A percentile compares a stretch with the other conserved stretches of the same genome.
Conservation (phyloP, 1,140 invertebrate species). For the Cheumatopsyche charites region DNA sequence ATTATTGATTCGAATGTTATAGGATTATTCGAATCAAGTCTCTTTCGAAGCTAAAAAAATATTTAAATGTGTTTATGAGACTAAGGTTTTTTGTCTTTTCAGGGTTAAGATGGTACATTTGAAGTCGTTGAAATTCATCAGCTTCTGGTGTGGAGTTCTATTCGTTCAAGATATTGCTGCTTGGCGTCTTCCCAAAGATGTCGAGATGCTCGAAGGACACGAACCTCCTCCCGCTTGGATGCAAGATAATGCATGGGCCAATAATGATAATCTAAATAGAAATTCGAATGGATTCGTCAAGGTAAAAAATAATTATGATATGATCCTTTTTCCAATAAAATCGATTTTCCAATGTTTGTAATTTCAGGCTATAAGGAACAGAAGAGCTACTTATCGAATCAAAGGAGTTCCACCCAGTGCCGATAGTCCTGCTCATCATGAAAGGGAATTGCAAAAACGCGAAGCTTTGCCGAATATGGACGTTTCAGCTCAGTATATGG, state of each 20-base stretch:
- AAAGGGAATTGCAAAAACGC: slow-evolving; percentile 26
- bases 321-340: background rate
- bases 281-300: slow-evolving; percentile 21
- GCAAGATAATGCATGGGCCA: slow-evolving; percentile 8
- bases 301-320: slow-evolving; percentile 10
- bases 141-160: background rate
- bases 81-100: background rate
- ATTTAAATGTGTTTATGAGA: too few relatives aligned
- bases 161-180: background rate
- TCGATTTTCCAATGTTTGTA: background rate
- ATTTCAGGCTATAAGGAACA: slow-evolving; percentile 35
- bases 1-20: too few relatives aligned
- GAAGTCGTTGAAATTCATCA: background rate
- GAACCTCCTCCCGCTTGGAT: slow-evolving; percentile 29
- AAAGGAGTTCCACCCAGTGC: slow-evolving; percentile 20
- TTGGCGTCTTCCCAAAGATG: slow-evolving; percentile 32
- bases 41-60: too few relatives aligned
- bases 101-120: slow-evolving; percentile 1
- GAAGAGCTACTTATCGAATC: slow-evolving; percentile 34
- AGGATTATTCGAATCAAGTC: too few relatives aligned
- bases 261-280: background rate
- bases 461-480: slow-evolving; percentile 33
- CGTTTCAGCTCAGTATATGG: slow-evolving; percentile 37
- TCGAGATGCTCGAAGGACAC: slow-evolving; percentile 37
- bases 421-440: background rate